Conservation (phyloP, 2,113 vertebrate genomes). For the Peromyscus californicus region DNA sequence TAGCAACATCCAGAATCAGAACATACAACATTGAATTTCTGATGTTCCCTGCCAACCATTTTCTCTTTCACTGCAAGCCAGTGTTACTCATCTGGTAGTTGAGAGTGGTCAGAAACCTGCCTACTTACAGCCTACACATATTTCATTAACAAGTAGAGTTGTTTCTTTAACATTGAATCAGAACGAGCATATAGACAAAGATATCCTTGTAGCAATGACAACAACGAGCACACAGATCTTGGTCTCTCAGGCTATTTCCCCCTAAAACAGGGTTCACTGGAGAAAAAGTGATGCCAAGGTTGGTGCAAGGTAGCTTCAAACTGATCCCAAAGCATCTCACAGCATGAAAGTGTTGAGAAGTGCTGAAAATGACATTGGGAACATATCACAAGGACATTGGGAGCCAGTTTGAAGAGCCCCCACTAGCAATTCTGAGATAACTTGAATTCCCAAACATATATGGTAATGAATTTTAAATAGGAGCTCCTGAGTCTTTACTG, state of each 20-base stretch:
- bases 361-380: conserved; percentile 14
- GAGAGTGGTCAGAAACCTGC: not conserved
- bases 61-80: conserved; percentile 2
- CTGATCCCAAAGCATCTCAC: not conserved
- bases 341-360: not conserved
- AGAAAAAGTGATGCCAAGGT: not conserved
- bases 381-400: conserved; percentile 1
- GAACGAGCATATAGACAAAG: not conserved
- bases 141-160: not conserved
- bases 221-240: not conserved
- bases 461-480: not conserved
- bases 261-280: not conserved
- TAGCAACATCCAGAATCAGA: not conserved
- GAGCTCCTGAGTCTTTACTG: conserved; percentile 27
- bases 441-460: not conserved
- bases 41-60: not conserved
- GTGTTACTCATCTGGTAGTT: not conserved
- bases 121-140: not conserved
- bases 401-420: conserved; percentile 21
- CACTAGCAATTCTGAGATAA: not conserved
- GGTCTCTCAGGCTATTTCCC: not conserved
- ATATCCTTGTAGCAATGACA: not conserved
- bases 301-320: not conserved
- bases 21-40: not conserved
- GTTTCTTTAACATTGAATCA: conserved; percentile 36